Base-by-base conservation (phyloP, 1,140 invertebrate genomes). In the Oryzaephilus surinamensis region DNA sequence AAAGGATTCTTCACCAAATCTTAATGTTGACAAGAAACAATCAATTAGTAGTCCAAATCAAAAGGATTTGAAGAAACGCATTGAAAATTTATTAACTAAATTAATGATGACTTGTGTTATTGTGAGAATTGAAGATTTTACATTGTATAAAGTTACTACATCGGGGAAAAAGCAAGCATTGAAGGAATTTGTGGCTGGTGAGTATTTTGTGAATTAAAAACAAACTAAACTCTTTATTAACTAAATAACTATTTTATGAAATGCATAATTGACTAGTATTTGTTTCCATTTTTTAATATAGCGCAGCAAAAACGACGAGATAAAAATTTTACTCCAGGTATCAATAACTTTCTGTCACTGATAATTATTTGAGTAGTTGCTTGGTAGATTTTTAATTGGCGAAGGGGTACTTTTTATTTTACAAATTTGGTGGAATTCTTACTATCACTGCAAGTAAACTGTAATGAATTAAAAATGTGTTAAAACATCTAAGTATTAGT, bases 91-190 rank as follows among this genome's bases (percentile, higher is more conserved):
- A 57, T 62, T 88, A 23, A 76, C 81, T 2, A 91, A 91, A 61
- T 60, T 97, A 20, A 90, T 95, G 81, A 93, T 89, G 4, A 84
- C 87, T 7, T 95, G 90, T 64, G 74, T 91, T 11, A 76, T 97
- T 15, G 66, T 97, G 15, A 74, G 90, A 52, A 77, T 97, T 46
- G 82, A 89, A 50, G 89, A 97, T 58, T 87, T 92, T 48, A 81
- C 77, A 1, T 67, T 92, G 10, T 88, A 81, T 55, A 79, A 83
- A 66, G 87, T 93, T 34, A 79, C 82, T 0, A 85, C 82, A 2
- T 73, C 81, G 1, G 74, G 74, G 17, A 73, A 74, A 48, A 82
- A 79, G 51, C 69, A 73, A 27, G 62, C 72, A 28, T 72, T 78
- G 3, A 80, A 84, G 53, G 84, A 88, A 63, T 87, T 91, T 57